Evolutionary conservation across 92 coral and sea anemone species (phyloP).

Genomic region (Zoanthus solanderi): DNA sequence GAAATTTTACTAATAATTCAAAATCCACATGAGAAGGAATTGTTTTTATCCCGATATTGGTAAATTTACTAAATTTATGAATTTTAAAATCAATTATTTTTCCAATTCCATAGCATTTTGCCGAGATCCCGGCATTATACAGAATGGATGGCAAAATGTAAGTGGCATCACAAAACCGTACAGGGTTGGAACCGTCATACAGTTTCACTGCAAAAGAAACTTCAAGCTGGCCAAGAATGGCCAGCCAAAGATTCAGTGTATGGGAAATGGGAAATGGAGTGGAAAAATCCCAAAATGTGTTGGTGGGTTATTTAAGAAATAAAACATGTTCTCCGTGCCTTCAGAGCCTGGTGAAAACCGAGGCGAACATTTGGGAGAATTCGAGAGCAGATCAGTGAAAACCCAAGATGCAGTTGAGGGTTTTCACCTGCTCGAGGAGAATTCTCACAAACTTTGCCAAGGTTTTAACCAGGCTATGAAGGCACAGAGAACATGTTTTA

Average conservation of each 20-base stretch:
- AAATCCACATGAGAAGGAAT: not conserved
- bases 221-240: constrained; percentile 60
- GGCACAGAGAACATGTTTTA: too few relatives aligned
- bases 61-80: not conserved
- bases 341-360: too few relatives aligned
- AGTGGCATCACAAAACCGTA: not conserved
- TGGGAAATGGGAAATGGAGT: constrained; percentile 54
- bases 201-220: not conserved
- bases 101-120: constrained; percentile 1
- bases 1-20: too few relatives aligned
- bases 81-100: not conserved
- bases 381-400: too few relatives aligned
- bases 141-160: constrained; percentile 5
- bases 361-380: too few relatives aligned
- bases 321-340: too few relatives aligned
- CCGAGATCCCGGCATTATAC: constrained; percentile 12
- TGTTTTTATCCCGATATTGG: not conserved
- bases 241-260: constrained; percentile 64
- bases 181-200: constrained; percentile 5
- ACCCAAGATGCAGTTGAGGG: too few relatives aligned
- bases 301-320: constrained; percentile 50
- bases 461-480: too few relatives aligned
- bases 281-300: constrained; percentile 73
- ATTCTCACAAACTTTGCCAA: too few relatives aligned
- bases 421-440: too few relatives aligned